These are phyloP conservation scores for Coptotermes formosanus DNA, from an alignment of 1,140 invertebrate genomes.

Conservation along the genomic window DNA sequence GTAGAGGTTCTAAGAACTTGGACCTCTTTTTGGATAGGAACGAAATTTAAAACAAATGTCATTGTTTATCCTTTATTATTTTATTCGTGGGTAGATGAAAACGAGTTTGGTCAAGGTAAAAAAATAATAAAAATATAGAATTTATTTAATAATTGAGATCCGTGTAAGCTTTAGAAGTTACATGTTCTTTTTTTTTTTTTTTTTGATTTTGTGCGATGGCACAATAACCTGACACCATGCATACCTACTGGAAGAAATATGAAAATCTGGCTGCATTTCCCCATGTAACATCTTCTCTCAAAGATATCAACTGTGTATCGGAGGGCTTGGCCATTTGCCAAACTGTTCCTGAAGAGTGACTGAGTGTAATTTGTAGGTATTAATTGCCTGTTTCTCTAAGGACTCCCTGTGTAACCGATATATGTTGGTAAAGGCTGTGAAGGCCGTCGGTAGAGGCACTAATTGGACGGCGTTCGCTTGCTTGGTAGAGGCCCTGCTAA, in stretches of 20 bases:
- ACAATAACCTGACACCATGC: too few relatives aligned
- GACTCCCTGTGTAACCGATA: background rate
- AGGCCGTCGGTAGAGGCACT: background rate
- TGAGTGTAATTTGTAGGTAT: background rate
- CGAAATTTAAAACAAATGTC: too few relatives aligned
- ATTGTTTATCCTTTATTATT: too few relatives aligned
- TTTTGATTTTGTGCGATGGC: too few relatives aligned
- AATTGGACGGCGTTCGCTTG: background rate
- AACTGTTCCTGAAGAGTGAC: background rate
- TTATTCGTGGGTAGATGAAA: too few relatives aligned
- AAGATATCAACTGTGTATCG: background rate
- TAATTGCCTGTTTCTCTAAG: constrained; percentile 17
- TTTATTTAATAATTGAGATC: too few relatives aligned
- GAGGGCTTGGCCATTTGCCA: background rate
- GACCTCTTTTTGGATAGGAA: too few relatives aligned
- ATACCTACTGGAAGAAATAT: background rate
- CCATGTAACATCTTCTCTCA: background rate
- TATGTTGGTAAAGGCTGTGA: background rate
- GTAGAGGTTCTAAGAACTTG: too few relatives aligned
- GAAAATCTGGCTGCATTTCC: background rate
- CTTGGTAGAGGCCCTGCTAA: background rate
- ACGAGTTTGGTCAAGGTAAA: too few relatives aligned
- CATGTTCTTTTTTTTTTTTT: too few relatives aligned
- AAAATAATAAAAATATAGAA: too few relatives aligned
- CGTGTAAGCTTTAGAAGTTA: too few relatives aligned